Percentiles rank a stretch among this genome's conserved stretches.
Conservation (phyloP, 2,113 vertebrate genomes). For the Symphodus melops region DNA sequence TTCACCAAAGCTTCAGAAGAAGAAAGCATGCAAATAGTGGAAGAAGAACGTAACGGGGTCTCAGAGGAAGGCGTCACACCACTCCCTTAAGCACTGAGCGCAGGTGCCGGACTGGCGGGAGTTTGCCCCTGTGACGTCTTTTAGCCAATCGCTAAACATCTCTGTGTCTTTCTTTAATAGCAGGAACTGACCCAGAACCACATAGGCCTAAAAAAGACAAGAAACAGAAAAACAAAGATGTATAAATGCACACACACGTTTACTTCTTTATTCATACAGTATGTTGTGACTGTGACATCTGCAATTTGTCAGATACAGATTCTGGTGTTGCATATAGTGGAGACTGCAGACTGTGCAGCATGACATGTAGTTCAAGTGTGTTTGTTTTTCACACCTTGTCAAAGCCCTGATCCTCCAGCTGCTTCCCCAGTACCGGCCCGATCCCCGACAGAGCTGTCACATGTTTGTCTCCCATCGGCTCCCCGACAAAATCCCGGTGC, state of each 20-base stretch:
- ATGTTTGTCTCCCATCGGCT: slow-evolving; percentile 82
- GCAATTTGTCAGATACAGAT: too few relatives aligned
- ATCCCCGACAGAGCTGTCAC: slow-evolving; percentile 77
- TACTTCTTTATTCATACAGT: too few relatives aligned
- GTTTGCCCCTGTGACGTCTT: slow-evolving; percentile 71
- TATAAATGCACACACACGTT: not conserved
- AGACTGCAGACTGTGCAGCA: too few relatives aligned
- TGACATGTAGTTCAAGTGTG: not conserved
- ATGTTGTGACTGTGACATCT: too few relatives aligned
- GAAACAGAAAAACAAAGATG: too few relatives aligned
- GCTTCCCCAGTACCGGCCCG: slow-evolving; percentile 75
- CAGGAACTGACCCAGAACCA: slow-evolving; percentile 81
- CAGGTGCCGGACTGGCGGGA: slow-evolving; percentile 72
- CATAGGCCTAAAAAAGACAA: slow-evolving; percentile 65
- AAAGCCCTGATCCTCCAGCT: slow-evolving; percentile 77
- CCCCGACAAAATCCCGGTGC: slow-evolving; percentile 80
- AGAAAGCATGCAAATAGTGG: not conserved
- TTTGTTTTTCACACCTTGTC: slow-evolving; percentile 70
- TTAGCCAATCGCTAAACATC: slow-evolving; percentile 81
- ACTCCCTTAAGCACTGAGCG: slow-evolving; percentile 76
- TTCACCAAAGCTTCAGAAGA: not conserved
- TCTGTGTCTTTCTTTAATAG: slow-evolving; percentile 75
- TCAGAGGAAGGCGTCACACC: slow-evolving; percentile 81
- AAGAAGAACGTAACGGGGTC: not conserved
- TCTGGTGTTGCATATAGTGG: too few relatives aligned